Evolutionary conservation across 2,888 invertebrate genomes (phyloP).

Genomic region (Epistrophe eligans): DNA sequence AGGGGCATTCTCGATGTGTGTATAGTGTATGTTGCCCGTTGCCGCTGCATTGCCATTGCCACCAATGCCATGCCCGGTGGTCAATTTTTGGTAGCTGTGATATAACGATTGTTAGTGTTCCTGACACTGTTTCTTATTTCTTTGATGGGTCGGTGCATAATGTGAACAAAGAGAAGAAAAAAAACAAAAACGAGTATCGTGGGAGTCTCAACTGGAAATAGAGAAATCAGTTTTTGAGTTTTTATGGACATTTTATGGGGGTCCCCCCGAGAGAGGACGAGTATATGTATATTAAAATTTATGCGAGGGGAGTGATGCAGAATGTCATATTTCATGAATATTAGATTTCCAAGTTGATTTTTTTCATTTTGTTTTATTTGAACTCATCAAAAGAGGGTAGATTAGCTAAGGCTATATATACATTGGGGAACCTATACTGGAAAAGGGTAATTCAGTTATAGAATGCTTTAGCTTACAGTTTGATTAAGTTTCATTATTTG

Average conservation of each 20-base stretch:
- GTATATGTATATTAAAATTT: conserved; percentile 7
- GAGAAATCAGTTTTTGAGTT: conserved; percentile 50
- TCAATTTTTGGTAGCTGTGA: conserved; percentile 53
- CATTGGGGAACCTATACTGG: too few species aligned
- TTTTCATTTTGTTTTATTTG: not conserved
- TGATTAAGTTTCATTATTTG: conserved; percentile 25
- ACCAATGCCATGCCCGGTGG: conserved; percentile 40
- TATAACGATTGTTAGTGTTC: conserved; percentile 35
- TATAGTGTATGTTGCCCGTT: too few species aligned
- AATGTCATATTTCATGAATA: conserved; percentile 51
- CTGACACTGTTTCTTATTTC: conserved; percentile 4
- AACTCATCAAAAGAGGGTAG: not conserved
- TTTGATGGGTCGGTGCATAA: conserved; percentile 12
- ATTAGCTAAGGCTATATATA: conserved; percentile 12
- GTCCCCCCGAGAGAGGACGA: not conserved
- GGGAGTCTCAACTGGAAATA: conserved; percentile 61
- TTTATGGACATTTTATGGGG: conserved; percentile 37
- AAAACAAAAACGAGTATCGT: conserved; percentile 40
- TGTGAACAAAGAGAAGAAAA: not conserved
- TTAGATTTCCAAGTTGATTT: conserved; percentile 6
- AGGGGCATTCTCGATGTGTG: conserved; percentile 22
- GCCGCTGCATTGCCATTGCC: conserved; percentile 5
- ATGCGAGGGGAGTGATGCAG: conserved; percentile 37
- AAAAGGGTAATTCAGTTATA: conserved; percentile 15
- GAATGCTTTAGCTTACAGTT: conserved; percentile 15